Evolutionary conservation across 64 coral and sea anemone genomes (phyloP), one percentile per base, ranked within the genome.

Genomic region (Montipora capricornis): DNA sequence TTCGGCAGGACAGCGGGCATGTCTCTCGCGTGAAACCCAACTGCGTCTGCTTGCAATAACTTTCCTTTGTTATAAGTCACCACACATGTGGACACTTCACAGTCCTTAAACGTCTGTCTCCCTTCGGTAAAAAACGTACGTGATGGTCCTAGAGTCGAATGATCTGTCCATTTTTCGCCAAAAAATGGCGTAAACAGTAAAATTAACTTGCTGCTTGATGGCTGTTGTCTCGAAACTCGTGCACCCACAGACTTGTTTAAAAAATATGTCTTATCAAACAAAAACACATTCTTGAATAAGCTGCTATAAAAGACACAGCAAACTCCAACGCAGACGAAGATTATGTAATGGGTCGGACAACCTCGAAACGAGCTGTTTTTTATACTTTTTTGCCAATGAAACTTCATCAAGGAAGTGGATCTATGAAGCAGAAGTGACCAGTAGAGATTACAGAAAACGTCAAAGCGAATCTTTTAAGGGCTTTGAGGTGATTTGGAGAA

Each of bases 141-240:
- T 11, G 24, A 5, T 44, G 44, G 15, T n/a, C 50, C 75, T 58
- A 70, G 49, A n/a, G 81, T 15, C 48, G 47, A 44, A 80, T 87
- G 22, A 9, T 93, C 83, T 5, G 4, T 62, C 92, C 92, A 93
- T 0, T 69, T 44, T 37, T 52, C 26, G 14, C 94, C 94, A 87
- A 95, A 95, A 74, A 80, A 95, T 19, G 47, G 53, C 4, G 94
- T 95, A 22, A 91, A 95, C 8, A 90, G 82, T 29, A 95, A 48
- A 16, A 95, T 91, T 12, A 91, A 16, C 80, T 94, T 94, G 0
- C 47, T 89, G 0, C 47, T 83, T 44, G 83, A 79, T 47, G 49
- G 49, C 52, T 89, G 68, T 26, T 59, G 10, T 59, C 87, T 77
- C 73, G 66, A 44, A 50, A 10, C 13, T 20, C 82, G 82, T 6